Percentiles rank a stretch among this genome's conserved stretches.
Conservation (phyloP, 2,113 vertebrate species). For the Dinomys branickii region DNA sequence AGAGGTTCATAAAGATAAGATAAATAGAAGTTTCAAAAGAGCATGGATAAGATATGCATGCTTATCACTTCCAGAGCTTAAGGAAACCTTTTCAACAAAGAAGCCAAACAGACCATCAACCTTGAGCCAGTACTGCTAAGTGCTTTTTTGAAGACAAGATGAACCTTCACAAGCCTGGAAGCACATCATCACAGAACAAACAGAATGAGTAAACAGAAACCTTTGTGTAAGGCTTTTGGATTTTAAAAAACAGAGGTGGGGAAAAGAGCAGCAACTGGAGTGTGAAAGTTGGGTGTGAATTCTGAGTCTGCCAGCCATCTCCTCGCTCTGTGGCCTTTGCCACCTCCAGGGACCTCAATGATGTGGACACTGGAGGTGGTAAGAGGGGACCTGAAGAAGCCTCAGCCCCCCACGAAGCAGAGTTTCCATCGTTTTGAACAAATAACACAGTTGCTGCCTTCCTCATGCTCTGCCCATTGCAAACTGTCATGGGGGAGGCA, state of each 20-base stretch:
- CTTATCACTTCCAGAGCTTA: background rate
- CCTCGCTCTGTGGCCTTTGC: background rate
- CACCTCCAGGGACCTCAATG: background rate
- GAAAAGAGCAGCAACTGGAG: background rate
- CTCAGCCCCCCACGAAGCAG: background rate
- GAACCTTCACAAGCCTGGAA: background rate
- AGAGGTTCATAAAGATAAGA: constrained; percentile 19
- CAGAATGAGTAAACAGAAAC: background rate
- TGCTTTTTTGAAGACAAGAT: background rate
- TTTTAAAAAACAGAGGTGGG: background rate
- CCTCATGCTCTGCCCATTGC: background rate
- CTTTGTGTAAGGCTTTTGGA: background rate
- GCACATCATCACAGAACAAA: background rate
- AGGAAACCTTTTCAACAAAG: background rate
- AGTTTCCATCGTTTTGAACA: background rate
- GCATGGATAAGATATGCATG: background rate
- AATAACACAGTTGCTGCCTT: background rate
- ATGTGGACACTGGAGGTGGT: background rate
- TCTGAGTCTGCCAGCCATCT: background rate
- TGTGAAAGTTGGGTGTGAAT: background rate
- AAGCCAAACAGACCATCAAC: background rate
- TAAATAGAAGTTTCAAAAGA: background rate
- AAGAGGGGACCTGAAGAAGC: background rate
- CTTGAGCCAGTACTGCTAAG: background rate
- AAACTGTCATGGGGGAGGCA: background rate